Conservation (phyloP, 2,113 vertebrate genomes). For the Helogale parvula region DNA sequence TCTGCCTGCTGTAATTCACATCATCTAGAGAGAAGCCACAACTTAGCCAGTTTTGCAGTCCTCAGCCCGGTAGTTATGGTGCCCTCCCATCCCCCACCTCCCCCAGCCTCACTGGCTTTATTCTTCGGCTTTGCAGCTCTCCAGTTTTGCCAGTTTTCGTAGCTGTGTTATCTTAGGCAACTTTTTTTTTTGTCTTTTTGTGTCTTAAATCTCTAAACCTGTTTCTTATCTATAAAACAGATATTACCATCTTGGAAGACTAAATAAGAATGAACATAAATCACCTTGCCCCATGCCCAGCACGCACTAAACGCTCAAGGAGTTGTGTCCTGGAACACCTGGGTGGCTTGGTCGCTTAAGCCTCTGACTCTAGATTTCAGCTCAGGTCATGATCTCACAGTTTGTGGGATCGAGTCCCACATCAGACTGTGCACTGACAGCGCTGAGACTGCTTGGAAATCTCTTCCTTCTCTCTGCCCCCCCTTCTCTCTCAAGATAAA, state of each 20-base stretch:
- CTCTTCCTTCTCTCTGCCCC: too few species aligned
- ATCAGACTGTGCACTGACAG: too few species aligned
- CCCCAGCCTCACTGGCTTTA: neutral
- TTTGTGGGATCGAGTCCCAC: too few species aligned
- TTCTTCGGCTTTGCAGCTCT: neutral
- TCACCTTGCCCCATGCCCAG: neutral
- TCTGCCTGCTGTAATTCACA: neutral
- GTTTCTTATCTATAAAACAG: conserved; percentile 10
- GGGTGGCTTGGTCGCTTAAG: too few species aligned
- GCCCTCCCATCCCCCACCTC: accelerated
- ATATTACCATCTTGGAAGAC: neutral
- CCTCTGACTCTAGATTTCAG: too few species aligned
- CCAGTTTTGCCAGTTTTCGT: neutral
- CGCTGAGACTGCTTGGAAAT: too few species aligned
- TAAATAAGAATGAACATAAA: neutral
- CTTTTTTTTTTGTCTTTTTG: neutral
- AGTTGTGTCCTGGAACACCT: neutral
- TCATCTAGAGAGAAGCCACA: neutral
- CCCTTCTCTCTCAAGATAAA: too few species aligned
- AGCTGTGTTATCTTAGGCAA: neutral
- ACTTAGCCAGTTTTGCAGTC: neutral
- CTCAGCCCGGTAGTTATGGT: neutral
- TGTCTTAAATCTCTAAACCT: neutral
- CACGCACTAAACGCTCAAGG: neutral
- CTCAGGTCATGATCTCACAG: too few species aligned